Evolutionary conservation across 2,113 vertebrate species (phyloP).

Genomic region (Spermophilus dauricus): DNA sequence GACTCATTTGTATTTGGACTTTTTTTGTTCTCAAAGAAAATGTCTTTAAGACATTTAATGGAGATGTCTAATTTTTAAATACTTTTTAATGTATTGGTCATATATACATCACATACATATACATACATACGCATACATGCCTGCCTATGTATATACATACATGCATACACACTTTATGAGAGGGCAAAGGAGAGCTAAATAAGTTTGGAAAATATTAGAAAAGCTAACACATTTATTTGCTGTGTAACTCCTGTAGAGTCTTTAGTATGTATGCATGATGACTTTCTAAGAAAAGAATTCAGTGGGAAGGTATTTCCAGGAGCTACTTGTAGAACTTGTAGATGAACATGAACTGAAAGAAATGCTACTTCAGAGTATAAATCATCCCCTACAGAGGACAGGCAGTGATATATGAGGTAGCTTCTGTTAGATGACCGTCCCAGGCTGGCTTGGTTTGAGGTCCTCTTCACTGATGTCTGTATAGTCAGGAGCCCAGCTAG

Average conservation of each 20-base stretch:
- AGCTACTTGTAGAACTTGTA: neutral
- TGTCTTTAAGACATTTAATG: neutral
- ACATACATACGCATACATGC: no score
- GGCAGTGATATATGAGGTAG: fast-evolving
- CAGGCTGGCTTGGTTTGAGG: neutral
- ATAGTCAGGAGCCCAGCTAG: neutral
- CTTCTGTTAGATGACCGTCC: neutral
- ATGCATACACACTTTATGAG: neutral
- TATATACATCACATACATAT: no score
- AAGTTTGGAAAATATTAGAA: neutral
- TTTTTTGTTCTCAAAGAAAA: neutral
- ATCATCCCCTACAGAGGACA: neutral
- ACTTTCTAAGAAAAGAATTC: neutral
- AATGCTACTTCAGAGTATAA: neutral
- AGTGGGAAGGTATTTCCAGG: neutral
- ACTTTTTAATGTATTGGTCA: neutral
- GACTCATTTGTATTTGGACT: neutral
- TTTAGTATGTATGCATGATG: neutral
- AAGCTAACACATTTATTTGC: neutral
- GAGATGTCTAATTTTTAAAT: neutral
- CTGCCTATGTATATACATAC: no score
- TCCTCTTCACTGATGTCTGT: neutral
- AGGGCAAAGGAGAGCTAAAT: neutral
- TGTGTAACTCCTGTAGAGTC: neutral
- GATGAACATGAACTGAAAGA: neutral